phyloP scores from a whole-genome alignment of 2,113 vertebrate genomes.

The Clinocottus analis region DNA sequence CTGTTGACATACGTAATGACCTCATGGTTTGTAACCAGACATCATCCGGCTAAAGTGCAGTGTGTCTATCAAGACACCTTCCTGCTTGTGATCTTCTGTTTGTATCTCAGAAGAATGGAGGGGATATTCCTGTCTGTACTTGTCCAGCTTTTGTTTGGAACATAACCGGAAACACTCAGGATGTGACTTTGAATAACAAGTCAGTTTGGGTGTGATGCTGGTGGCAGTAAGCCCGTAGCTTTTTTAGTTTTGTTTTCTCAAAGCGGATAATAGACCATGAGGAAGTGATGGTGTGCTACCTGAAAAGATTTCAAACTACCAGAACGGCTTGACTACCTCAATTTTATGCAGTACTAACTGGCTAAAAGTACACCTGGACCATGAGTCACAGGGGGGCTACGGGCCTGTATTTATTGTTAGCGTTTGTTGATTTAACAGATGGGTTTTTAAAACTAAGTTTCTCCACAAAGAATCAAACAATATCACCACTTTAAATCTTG shows the following conservation, averaged over 20 bases:
- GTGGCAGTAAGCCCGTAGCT: background rate
- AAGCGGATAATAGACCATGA: background rate
- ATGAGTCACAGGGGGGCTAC: too few relatives aligned
- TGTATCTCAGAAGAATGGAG: background rate
- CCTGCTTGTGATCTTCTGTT: background rate
- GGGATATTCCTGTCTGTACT: conserved; percentile 18
- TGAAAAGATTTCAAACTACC: background rate
- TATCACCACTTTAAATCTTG: background rate
- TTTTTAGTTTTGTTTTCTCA: conserved; percentile 15
- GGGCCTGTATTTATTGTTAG: background rate
- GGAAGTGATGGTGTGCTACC: background rate
- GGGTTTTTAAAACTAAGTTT: background rate
- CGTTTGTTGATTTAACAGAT: background rate
- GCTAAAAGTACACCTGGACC: too few relatives aligned
- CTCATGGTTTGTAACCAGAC: background rate
- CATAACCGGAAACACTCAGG: background rate
- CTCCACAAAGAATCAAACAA: background rate
- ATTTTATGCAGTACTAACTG: background rate
- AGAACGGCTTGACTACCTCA: background rate
- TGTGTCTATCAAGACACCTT: conserved; percentile 9
- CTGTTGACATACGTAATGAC: conserved; percentile 4
- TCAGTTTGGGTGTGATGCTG: conserved; percentile 1
- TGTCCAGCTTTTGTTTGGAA: conserved; percentile 30
- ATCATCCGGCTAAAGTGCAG: background rate
- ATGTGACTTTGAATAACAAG: conserved; percentile 12